These are phyloP conservation scores for Argentina silus DNA, from an alignment of 2,797 vertebrate species.

Conservation along the genomic window DNA sequence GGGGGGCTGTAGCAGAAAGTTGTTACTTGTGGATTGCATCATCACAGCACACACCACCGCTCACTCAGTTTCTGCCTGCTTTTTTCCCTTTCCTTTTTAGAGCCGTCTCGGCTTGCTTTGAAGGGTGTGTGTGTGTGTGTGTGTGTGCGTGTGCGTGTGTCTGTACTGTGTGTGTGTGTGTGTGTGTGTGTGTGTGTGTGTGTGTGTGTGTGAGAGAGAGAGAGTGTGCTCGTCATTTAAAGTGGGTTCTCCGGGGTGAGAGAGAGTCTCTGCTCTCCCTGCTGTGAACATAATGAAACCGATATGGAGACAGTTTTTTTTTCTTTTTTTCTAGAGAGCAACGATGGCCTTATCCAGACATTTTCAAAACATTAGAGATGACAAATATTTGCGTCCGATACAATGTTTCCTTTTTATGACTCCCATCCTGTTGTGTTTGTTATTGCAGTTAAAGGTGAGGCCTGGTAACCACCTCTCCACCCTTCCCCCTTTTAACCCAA, in stretches of 20 bases:
- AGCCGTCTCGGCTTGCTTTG: neutral
- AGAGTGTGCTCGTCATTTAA: neutral
- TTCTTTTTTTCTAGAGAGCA: neutral
- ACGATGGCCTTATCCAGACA: neutral
- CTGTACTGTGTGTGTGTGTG: no score
- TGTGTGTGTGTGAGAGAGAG: no score
- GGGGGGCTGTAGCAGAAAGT: constrained; percentile 29
- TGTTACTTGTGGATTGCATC: constrained; percentile 47
- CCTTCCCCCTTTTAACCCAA: neutral
- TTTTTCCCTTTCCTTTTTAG: constrained; percentile 14
- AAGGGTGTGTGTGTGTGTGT: constrained; percentile 10
- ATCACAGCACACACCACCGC: constrained; percentile 40
- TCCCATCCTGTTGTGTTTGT: neutral
- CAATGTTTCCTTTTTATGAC: constrained; percentile 9
- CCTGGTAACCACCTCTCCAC: constrained; percentile 24
- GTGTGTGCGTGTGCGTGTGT: no score
- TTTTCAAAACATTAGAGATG: constrained; percentile 12
- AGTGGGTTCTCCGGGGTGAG: constrained; percentile 25
- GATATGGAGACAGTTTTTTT: constrained; percentile 17
- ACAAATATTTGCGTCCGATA: constrained; percentile 31
- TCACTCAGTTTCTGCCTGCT: constrained; percentile 34
- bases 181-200: no score
- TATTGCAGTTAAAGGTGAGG: neutral
- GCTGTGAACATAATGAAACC: constrained; percentile 29
- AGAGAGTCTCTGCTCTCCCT: neutral